Conservation (phyloP, 2,113 vertebrate genomes). For the Proteles cristata region DNA sequence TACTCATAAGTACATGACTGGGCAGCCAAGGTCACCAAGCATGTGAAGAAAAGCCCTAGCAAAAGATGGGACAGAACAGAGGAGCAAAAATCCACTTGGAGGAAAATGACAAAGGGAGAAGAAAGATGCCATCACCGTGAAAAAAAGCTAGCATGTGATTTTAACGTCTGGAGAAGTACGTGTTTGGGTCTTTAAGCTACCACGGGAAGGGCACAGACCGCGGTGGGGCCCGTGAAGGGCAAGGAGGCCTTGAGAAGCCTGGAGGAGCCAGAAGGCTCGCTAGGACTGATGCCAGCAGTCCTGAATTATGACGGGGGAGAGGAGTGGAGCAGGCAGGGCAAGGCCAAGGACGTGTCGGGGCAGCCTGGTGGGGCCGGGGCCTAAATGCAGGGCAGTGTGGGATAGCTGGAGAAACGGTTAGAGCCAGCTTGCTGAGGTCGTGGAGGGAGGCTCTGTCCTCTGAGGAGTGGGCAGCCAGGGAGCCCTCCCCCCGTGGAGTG, state of each 20-base stretch:
- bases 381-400: not conserved
- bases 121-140: not conserved
- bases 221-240: not conserved
- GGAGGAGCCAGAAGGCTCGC: not conserved
- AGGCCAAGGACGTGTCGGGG: too few relatives aligned
- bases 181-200: not conserved
- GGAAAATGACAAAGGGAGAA: not conserved
- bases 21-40: not conserved
- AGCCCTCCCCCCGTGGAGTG: not conserved
- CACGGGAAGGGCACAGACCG: not conserved
- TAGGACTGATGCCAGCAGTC: not conserved
- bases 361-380: not conserved
- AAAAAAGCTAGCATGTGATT: not conserved
- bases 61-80: not conserved
- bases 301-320: not conserved
- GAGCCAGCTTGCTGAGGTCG: not conserved
- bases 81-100: not conserved
- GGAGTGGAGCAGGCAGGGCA: not conserved
- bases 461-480: not conserved
- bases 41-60: not conserved
- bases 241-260: not conserved
- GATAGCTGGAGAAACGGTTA: not conserved
- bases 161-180: not conserved
- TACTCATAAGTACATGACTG: not conserved
- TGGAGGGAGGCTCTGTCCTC: not conserved